Percentiles rank a stretch among this genome's conserved stretches.
These are phyloP conservation scores for Ormia ochracea DNA, from an alignment of 2,888 invertebrate species.

Conservation along the genomic window DNA sequence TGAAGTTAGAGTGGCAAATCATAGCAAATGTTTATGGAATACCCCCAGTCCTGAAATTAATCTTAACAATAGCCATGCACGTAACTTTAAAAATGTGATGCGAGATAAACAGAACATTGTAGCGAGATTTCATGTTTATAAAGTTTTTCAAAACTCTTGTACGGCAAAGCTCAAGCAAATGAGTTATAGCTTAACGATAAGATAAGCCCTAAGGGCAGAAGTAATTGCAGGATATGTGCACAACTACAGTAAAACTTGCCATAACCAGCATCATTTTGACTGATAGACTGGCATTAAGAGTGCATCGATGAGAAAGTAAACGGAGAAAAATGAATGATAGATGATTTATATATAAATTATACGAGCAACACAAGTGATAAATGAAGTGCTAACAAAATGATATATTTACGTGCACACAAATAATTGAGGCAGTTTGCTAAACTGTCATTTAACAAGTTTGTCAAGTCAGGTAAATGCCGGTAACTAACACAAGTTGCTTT, in stretches of 20 bases:
- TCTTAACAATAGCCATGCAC: too few relatives aligned
- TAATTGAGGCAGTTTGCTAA: conserved; percentile 32
- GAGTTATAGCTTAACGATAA: conserved; percentile 39
- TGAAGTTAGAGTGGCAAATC: too few relatives aligned
- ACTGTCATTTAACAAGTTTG: conserved; percentile 35
- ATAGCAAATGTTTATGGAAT: too few relatives aligned
- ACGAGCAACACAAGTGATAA: conserved; percentile 34
- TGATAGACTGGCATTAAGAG: conserved; percentile 51
- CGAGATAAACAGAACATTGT: not conserved
- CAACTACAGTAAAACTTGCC: conserved; percentile 10
- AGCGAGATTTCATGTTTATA: not conserved
- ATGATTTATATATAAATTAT: conserved; percentile 57
- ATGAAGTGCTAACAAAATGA: conserved; percentile 53
- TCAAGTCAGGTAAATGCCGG: not conserved
- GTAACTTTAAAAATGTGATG: too few relatives aligned
- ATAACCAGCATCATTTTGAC: conserved; percentile 36
- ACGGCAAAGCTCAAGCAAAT: conserved; percentile 32
- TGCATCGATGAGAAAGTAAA: not conserved
- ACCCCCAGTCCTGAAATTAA: too few relatives aligned
- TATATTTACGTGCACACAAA: conserved; percentile 33
- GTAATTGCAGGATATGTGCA: not conserved
- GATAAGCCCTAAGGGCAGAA: conserved; percentile 14
- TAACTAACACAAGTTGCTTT: not conserved
- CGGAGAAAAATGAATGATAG: conserved; percentile 14
- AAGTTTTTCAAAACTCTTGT: not conserved